Evolutionary conservation across 2,797 vertebrate species (phyloP).

Genomic region (Florisuga fusca): DNA sequence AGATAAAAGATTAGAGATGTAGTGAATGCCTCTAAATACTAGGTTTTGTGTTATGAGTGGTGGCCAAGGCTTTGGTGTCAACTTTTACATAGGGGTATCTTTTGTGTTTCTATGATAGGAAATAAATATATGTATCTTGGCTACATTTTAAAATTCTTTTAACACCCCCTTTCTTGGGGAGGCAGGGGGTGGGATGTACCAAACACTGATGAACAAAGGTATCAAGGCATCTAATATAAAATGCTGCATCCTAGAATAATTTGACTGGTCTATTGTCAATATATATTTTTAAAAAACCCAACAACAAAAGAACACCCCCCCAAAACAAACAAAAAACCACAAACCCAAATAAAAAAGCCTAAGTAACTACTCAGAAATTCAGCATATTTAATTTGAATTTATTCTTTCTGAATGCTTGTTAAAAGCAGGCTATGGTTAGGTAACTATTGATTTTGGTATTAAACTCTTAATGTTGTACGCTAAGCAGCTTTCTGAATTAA

Average conservation of each 20-base stretch:
- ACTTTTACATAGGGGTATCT: neutral
- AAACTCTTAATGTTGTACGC: too few relatives aligned
- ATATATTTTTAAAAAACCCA: too few relatives aligned
- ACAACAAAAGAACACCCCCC: too few relatives aligned
- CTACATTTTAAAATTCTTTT: neutral
- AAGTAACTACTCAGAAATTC: too few relatives aligned
- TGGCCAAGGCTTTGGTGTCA: neutral
- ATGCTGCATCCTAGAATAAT: neutral
- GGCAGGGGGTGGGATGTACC: accelerated
- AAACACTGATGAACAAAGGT: neutral
- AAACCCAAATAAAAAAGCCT: too few relatives aligned
- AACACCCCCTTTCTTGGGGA: neutral
- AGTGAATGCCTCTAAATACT: neutral
- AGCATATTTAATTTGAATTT: too few relatives aligned
- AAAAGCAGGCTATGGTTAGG: too few relatives aligned
- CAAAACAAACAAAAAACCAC: too few relatives aligned
- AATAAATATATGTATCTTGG: neutral
- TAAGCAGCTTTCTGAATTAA: too few relatives aligned
- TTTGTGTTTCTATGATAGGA: neutral
- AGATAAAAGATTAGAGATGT: neutral
- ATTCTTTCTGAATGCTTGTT: too few relatives aligned
- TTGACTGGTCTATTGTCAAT: neutral
- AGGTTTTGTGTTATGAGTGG: neutral
- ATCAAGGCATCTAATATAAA: neutral
- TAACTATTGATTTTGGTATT: too few relatives aligned